Conservation (phyloP, 2,113 vertebrate species). For the Grantiella picta region DNA sequence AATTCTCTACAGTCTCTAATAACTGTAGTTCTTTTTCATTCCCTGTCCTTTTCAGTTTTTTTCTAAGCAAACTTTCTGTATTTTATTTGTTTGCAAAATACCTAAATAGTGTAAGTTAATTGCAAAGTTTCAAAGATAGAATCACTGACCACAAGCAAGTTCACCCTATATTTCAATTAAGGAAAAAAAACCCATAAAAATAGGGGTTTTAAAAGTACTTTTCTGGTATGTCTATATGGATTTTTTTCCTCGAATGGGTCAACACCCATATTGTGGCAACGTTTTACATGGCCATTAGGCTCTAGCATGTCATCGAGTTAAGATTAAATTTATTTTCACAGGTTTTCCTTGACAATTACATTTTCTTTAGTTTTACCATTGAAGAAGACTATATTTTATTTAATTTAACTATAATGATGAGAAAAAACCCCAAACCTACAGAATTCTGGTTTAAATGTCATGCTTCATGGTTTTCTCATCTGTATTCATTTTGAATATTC, state of each 20-base stretch:
- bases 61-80: neutral
- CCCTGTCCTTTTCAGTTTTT: accelerated
- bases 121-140: neutral
- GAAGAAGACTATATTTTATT: neutral
- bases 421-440: accelerated
- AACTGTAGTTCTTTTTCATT: neutral
- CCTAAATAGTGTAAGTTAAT: neutral
- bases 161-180: neutral
- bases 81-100: neutral
- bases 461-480: neutral
- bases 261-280: neutral
- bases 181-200: neutral
- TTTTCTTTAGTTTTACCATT: neutral
- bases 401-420: neutral
- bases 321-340: neutral
- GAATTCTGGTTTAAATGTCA: neutral
- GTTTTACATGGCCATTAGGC: neutral
- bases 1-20: neutral
- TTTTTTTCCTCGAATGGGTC: neutral
- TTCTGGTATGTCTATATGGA: neutral
- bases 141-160: neutral
- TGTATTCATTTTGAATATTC: neutral
- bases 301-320: neutral
- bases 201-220: neutral
- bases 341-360: neutral